A percentile compares a stretch with the other conserved stretches of the same genome.
phyloP scores from a whole-genome alignment of 1,140 invertebrate species.

The Phortica variegata region DNA sequence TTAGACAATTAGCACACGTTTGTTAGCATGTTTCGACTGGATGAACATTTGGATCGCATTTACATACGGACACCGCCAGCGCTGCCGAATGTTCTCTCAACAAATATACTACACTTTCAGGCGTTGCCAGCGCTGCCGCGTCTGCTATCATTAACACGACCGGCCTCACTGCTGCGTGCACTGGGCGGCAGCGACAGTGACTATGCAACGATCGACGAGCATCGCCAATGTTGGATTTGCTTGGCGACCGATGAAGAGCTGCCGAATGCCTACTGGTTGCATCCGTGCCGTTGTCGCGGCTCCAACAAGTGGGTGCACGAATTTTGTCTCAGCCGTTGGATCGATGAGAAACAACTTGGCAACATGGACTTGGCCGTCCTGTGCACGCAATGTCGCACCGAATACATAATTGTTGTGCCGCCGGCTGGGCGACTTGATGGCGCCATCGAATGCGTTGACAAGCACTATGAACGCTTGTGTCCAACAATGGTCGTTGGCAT shows the following conservation, averaged over 20 bases:
- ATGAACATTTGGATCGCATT: too few relatives aligned
- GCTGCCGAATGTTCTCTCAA: too few relatives aligned
- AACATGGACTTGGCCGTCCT: conserved; percentile 18
- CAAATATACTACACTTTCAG: too few relatives aligned
- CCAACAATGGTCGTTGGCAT: conserved; percentile 30
- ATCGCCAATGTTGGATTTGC: conserved; percentile 39
- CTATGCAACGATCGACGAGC: conserved; percentile 1
- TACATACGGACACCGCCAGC: too few relatives aligned
- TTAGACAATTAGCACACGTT: too few relatives aligned
- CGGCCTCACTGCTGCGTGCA: too few relatives aligned
- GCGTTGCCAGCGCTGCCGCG: too few relatives aligned
- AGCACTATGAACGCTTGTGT: conserved; percentile 21
- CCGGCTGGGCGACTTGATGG: conserved; percentile 22
- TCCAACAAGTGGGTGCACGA: conserved; percentile 43
- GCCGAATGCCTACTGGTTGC: conserved; percentile 24
- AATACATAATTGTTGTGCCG: conserved; percentile 36
- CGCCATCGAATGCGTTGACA: conserved; percentile 19
- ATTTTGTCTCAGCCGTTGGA: conserved; percentile 33
- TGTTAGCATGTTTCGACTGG: too few relatives aligned
- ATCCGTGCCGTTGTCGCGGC: conserved; percentile 40
- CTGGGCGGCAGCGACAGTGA: conserved; percentile 13
- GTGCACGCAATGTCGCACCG: conserved; percentile 32
- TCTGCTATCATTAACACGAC: too few relatives aligned
- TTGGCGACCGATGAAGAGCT: conserved; percentile 26
- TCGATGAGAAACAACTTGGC: conserved; percentile 28